Evolutionary conservation across 2,113 vertebrate genomes (phyloP).

Genomic region (Hippocampus barbouri): DNA sequence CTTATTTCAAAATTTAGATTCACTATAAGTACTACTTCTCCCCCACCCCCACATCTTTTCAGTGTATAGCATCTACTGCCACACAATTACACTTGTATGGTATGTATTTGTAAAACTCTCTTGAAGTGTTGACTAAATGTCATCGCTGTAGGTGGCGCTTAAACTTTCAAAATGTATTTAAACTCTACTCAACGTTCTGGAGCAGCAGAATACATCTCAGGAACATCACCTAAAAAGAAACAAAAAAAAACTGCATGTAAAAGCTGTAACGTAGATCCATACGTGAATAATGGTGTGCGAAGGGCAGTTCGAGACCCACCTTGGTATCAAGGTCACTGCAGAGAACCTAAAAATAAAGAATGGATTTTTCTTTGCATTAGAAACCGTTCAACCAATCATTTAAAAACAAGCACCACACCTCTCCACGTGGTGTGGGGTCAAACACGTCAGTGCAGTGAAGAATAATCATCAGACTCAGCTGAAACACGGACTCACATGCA

Average conservation of each 20-base stretch:
- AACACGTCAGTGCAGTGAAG: conserved; percentile 70
- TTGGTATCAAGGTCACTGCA: no score
- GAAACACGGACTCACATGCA: conserved; percentile 76
- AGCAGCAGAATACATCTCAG: not conserved
- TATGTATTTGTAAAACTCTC: no score
- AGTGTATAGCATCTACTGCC: no score
- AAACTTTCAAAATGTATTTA: not conserved
- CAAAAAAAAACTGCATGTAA: not conserved
- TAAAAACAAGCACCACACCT: not conserved
- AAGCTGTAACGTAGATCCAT: not conserved
- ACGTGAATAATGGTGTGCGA: not conserved
- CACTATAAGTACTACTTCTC: no score
- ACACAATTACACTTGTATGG: no score
- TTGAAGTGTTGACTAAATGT: no score
- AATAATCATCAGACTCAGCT: conserved; percentile 69
- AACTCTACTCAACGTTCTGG: not conserved
- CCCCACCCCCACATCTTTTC: no score
- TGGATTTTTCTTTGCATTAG: not conserved
- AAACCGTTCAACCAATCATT: not conserved
- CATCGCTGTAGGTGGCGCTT: no score
- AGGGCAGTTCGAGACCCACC: not conserved
- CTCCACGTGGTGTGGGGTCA: not conserved
- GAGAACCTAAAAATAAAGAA: not conserved
- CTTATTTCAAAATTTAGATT: no score
- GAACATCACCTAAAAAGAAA: not conserved